A percentile compares a stretch with the other conserved stretches of the same genome.
phyloP scores from a whole-genome alignment of 2,797 vertebrate genomes.

The Bovichtus diacanthus region DNA sequence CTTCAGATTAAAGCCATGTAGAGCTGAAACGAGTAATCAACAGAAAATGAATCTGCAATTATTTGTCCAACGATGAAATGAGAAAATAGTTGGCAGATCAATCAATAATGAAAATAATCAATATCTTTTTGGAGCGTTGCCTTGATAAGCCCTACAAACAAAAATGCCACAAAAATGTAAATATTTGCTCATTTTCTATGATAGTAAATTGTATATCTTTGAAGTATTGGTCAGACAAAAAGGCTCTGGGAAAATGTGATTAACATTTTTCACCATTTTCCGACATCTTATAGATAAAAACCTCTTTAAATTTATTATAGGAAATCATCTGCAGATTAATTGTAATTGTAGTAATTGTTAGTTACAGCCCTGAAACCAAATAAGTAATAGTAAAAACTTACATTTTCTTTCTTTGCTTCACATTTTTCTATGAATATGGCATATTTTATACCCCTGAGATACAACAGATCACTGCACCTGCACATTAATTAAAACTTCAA shows the following conservation, averaged over 20 bases:
- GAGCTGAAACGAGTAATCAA: background rate
- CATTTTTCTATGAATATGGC: background rate
- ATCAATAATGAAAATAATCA: background rate
- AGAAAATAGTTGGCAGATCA: background rate
- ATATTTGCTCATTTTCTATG: background rate
- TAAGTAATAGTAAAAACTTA: background rate
- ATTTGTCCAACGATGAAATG: background rate
- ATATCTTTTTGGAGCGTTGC: background rate
- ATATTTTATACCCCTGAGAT: background rate
- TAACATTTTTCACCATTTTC: background rate
- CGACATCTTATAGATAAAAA: background rate
- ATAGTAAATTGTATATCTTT: background rate
- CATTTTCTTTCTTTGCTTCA: background rate
- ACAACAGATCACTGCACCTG: background rate
- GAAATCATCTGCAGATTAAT: background rate
- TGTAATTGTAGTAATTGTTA: background rate
- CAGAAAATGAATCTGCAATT: background rate
- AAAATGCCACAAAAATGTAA: background rate
- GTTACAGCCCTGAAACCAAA: constrained; percentile 1
- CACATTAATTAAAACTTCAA: constrained; percentile 6
- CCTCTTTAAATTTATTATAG: background rate
- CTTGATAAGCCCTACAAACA: too few relatives aligned
- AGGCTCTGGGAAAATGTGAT: background rate
- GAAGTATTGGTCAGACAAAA: background rate
- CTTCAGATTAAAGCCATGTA: background rate